Percentiles rank a stretch among this genome's conserved stretches.
These are phyloP conservation scores for Saguinus oedipus DNA, from an alignment of 2,797 vertebrate genomes.

Conservation along the genomic window DNA sequence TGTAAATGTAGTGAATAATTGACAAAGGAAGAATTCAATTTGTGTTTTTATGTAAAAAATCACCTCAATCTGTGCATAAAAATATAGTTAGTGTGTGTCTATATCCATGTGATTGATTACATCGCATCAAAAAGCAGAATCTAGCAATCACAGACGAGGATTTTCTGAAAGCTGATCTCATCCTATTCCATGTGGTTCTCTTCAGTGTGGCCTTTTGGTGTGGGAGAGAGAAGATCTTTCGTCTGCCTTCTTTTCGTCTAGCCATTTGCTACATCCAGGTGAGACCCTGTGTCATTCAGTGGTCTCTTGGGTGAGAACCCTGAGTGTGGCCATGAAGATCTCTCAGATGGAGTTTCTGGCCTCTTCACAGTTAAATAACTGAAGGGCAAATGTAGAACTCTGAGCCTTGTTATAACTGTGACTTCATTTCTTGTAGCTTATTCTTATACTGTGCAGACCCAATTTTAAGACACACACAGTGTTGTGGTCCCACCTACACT, in stretches of 20 bases:
- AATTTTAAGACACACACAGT: neutral
- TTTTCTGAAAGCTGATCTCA: neutral
- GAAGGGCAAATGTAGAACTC: neutral
- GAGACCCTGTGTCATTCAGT: neutral
- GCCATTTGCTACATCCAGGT: neutral
- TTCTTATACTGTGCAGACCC: neutral
- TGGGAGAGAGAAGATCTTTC: neutral
- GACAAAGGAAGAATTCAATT: neutral
- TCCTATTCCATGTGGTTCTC: neutral
- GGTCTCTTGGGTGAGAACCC: neutral
- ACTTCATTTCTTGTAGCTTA: neutral
- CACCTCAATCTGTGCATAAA: neutral
- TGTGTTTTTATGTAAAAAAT: conserved; percentile 28
- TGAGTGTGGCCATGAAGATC: neutral
- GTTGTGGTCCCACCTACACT: conserved; percentile 45
- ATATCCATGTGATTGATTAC: neutral
- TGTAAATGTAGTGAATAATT: conserved; percentile 25
- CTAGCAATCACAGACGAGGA: neutral
- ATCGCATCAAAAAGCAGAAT: neutral
- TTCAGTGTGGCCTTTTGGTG: neutral
- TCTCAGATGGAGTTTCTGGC: neutral
- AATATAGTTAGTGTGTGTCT: neutral
- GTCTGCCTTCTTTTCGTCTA: neutral
- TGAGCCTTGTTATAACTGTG: neutral
- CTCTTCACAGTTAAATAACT: neutral